These are phyloP conservation scores for Dipodomys merriami DNA, from an alignment of 2,113 vertebrate species.

Conservation along the genomic window DNA sequence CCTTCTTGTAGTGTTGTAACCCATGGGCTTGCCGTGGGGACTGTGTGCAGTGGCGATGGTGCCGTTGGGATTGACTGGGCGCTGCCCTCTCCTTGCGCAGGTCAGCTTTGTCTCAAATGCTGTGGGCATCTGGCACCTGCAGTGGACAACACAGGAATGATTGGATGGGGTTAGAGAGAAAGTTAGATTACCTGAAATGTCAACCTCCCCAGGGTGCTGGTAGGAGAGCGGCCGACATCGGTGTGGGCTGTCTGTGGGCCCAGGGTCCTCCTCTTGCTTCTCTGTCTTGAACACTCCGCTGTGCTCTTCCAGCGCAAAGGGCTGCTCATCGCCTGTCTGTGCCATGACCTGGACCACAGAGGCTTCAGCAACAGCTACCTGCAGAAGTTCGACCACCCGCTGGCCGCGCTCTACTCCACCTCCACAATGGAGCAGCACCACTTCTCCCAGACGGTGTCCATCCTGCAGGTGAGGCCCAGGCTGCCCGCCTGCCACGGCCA, in stretches of 20 bases:
- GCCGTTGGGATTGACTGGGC: not conserved
- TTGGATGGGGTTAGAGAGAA: no score
- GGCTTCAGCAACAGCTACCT: slow-evolving; percentile 98
- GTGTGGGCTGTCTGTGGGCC: no score
- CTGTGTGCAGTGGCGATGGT: accelerated
- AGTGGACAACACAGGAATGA: not conserved
- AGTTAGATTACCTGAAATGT: accelerated
- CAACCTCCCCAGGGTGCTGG: no score
- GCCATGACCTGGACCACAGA: slow-evolving; percentile 98
- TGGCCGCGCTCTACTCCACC: slow-evolving; percentile 97
- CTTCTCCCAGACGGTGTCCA: slow-evolving; percentile 98
- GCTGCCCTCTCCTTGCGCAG: not conserved
- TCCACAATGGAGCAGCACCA: slow-evolving; percentile 99
- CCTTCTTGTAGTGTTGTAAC: no score
- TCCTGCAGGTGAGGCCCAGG: slow-evolving; percentile 94
- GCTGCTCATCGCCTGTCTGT: slow-evolving; percentile 96
- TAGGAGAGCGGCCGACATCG: no score
- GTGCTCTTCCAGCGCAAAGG: slow-evolving; percentile 91
- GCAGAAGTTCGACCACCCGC: slow-evolving; percentile 98
- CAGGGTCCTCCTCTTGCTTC: not conserved
- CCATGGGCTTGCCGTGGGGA: no score
- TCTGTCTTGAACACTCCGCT: not conserved
- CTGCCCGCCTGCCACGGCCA: no score
- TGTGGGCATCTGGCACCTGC: no score
- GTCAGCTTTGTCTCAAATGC: no score